Conservation (phyloP, 2,888 invertebrate genomes). For the Cotesia congregata region DNA sequence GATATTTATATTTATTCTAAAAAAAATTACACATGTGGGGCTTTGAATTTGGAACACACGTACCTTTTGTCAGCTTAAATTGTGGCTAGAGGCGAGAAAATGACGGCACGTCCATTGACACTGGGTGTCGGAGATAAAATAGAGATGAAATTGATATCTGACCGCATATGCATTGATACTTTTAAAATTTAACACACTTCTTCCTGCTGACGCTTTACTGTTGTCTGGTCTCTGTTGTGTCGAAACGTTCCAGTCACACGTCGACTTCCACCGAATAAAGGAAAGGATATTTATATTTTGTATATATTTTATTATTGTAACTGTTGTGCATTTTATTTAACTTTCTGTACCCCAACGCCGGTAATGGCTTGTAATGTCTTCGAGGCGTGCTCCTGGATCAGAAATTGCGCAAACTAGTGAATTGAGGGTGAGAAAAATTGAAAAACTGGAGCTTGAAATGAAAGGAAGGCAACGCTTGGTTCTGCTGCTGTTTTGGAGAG, state of each 20-base stretch:
- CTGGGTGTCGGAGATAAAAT: not conserved
- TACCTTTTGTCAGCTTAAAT: conserved; percentile 19
- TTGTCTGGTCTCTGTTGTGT: not conserved
- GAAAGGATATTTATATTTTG: not conserved
- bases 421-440: not conserved
- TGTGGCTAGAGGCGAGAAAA: conserved; percentile 3
- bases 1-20: no score
- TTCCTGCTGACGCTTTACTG: not conserved
- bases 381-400: not conserved
- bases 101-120: not conserved
- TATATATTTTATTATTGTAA: not conserved
- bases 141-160: not conserved
- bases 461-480: not conserved
- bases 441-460: not conserved
- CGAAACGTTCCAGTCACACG: conserved; percentile 1
- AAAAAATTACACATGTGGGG: not conserved
- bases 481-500: not conserved
- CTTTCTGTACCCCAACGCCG: not conserved
- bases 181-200: not conserved
- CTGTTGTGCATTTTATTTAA: not conserved
- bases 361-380: not conserved
- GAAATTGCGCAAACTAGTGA: not conserved
- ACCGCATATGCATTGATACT: not conserved
- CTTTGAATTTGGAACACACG: not conserved
- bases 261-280: not conserved